Base-by-base conservation (phyloP, 1,140 invertebrate species). In the Doryteuthis pealeii region DNA sequence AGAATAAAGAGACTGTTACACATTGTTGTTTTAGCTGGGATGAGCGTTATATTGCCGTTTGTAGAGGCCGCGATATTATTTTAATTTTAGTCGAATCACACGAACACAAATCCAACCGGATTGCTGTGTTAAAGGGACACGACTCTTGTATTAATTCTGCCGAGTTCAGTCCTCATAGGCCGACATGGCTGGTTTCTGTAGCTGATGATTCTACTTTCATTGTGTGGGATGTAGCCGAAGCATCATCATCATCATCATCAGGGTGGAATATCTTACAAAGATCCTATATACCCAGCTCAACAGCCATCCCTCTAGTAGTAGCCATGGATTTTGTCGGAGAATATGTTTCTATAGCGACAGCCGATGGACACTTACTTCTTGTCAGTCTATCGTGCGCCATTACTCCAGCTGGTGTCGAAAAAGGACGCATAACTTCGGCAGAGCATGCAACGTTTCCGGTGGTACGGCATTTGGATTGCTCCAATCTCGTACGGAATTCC, bases 161-260 rank as follows among this genome's bases (percentile, higher is more conserved):
- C 18, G 81, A 85, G 71, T 87, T 85, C 72, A 86, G 84, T 77
- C 85, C 85, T 4, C 84, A 85, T 72, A 86, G 85, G 67, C 73
- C 80, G 12, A 78, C 81, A 15, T 86, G 83, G 14, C 71, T 87
- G n/a, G 83, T 87, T 66, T 79, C 85, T 14, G 78, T 83, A 49
- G 84, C 84, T 30, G 85, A 87, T 68, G 86, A 87, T 68, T 73
- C 84, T 14, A 85, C 84, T 68, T 87, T 86, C 74, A 86, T 83
- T 76, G 80, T 87, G 5, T 87, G 86, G 86, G 78, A 86, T 73
- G 72, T 85, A 1, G 67, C 72, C 30, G n/a, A n/a, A n/a, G n/a
- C n/a, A n/a, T n/a, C n/a, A n/a, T n/a, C n/a, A n/a, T n/a, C n/a
- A n/a, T 77, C 81, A 43, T 54, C 77, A 1, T 72, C 0, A 71